phyloP scores from a whole-genome alignment of 2,113 vertebrate species.

The Pygoscelis adeliae region DNA sequence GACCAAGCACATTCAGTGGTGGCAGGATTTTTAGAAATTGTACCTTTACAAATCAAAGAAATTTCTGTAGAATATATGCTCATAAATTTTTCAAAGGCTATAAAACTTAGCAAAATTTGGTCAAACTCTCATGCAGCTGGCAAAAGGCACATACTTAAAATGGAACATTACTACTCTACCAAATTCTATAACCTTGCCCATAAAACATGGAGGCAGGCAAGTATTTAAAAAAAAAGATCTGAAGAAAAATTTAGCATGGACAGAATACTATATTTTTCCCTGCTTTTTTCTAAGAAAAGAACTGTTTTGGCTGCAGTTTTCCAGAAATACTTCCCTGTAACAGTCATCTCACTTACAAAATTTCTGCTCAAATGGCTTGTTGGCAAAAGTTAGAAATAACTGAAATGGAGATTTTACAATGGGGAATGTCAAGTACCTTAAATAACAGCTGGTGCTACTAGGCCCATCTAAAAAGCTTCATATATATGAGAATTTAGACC shows the following conservation, averaged over 20 bases:
- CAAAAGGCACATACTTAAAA: background rate
- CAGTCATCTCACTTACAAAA: background rate
- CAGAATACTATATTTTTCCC: background rate
- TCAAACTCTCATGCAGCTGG: background rate
- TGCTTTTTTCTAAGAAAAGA: background rate
- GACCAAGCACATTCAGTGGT: background rate
- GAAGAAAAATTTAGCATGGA: background rate
- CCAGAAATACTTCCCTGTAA: background rate
- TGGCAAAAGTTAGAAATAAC: background rate
- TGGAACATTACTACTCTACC: background rate
- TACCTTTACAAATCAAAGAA: background rate
- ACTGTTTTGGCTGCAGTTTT: background rate
- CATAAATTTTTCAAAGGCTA: background rate
- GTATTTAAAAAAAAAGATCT: fast-evolving
- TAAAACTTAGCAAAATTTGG: background rate
- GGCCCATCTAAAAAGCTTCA: background rate
- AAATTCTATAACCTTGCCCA: background rate
- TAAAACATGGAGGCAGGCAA: background rate
- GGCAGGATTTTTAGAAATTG: background rate
- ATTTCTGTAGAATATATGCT: background rate
- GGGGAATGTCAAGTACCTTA: background rate
- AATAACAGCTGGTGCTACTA: background rate
- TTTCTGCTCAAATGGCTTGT: background rate
- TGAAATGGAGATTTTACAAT: background rate
- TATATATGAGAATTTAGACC: background rate